Evolutionary conservation across 2,113 vertebrate genomes (phyloP).

Genomic region (Nanorana parkeri): DNA sequence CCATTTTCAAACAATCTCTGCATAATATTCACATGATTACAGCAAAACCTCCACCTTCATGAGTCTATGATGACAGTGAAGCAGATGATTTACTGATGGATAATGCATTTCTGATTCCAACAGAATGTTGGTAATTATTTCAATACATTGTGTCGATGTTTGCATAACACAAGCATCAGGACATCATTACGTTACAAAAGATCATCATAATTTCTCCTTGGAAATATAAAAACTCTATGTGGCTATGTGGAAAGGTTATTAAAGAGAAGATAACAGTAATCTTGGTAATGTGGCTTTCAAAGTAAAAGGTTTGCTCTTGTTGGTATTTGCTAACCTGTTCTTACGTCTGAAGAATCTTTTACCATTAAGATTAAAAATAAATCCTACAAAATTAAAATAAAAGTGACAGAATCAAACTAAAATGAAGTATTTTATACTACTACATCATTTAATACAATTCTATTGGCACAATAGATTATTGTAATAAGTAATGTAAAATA

Average conservation of each 20-base stretch:
- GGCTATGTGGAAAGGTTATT: slow-evolving; percentile 8
- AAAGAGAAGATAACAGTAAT: not conserved
- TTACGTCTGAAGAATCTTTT: too few relatives aligned
- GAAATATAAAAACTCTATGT: not conserved
- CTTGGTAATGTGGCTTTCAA: not conserved
- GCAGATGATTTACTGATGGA: slow-evolving; percentile 1
- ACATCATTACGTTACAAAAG: not conserved
- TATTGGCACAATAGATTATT: too few relatives aligned
- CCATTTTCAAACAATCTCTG: slow-evolving; percentile 33
- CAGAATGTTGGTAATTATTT: slow-evolving; percentile 15
- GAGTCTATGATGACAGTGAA: slow-evolving; percentile 21
- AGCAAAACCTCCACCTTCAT: slow-evolving; percentile 1
- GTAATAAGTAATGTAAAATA: too few relatives aligned
- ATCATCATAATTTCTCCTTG: not conserved
- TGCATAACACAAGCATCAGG: not conserved
- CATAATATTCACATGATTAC: slow-evolving; percentile 36
- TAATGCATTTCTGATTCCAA: slow-evolving; percentile 24
- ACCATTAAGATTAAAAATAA: too few relatives aligned
- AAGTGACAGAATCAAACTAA: too few relatives aligned
- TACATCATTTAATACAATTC: too few relatives aligned
- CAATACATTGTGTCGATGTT: slow-evolving; percentile 20
- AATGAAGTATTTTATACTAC: too few relatives aligned
- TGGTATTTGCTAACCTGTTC: too few relatives aligned
- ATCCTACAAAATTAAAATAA: too few relatives aligned
- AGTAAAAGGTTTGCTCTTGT: not conserved